Percentiles rank a stretch among this genome's conserved stretches.
Evolutionary conservation across 2,113 vertebrate genomes (phyloP).

Genomic region (Cyrtonyx montezumae): DNA sequence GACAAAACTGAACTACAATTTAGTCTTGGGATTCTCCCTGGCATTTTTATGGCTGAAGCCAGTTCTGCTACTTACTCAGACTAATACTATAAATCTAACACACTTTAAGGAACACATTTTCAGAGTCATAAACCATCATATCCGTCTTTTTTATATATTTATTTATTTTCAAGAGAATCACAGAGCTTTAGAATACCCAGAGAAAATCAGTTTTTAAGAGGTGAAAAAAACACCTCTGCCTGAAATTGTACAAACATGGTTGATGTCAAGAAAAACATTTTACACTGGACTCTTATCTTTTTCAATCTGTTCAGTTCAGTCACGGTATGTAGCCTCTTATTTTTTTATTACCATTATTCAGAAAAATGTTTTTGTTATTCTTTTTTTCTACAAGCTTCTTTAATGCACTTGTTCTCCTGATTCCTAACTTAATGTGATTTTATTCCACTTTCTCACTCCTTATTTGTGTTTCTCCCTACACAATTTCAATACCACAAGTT

Average conservation of each 20-base stretch:
- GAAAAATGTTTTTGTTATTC: not conserved
- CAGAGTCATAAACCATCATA: constrained; percentile 29
- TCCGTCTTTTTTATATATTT: not conserved
- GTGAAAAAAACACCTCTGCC: not conserved
- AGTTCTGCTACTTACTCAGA: constrained; percentile 24
- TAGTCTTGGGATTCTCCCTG: constrained; percentile 26
- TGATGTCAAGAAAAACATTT: not conserved
- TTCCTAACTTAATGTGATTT: not conserved
- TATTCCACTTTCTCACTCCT: not conserved
- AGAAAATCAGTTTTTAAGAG: not conserved
- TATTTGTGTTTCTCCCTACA: not conserved
- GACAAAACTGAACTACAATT: constrained; percentile 35
- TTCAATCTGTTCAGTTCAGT: not conserved
- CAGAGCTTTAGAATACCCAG: not conserved
- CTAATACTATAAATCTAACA: constrained; percentile 34
- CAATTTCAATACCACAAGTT: not conserved
- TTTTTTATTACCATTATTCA: not conserved
- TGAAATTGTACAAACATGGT: not conserved
- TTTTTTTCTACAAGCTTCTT: not conserved
- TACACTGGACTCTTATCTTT: not conserved
- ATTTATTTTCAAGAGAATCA: not conserved
- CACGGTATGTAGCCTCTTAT: not conserved
- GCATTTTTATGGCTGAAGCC: constrained; percentile 48
- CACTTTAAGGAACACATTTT: constrained; percentile 38
- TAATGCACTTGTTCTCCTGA: not conserved